Percentiles rank a stretch among this genome's conserved stretches.
phyloP scores from a whole-genome alignment of 2,888 invertebrate species.

The Stratiomys singularior region DNA sequence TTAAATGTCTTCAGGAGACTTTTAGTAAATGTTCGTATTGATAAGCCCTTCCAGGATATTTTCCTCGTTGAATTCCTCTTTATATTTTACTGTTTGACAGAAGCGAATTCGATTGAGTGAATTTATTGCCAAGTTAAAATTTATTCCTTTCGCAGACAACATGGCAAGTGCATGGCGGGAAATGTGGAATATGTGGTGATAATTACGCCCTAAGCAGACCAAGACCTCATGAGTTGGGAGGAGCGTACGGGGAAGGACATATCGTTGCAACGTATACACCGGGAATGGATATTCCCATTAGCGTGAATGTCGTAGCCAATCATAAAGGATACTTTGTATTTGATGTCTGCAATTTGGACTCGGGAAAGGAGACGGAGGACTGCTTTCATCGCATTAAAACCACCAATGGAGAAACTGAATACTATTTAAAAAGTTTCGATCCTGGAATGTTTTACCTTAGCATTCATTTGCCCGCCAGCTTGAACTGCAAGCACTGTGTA shows the following conservation, averaged over 20 bases:
- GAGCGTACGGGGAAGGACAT: slow-evolving; percentile 64
- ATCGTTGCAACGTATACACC: slow-evolving; percentile 64
- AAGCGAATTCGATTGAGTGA: not conserved
- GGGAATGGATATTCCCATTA: slow-evolving; percentile 58
- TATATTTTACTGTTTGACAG: not conserved
- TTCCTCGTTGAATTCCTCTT: not conserved
- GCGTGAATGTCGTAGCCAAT: slow-evolving; percentile 65
- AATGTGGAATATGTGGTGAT: slow-evolving; percentile 71
- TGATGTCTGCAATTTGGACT: slow-evolving; percentile 66
- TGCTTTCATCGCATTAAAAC: slow-evolving; percentile 66
- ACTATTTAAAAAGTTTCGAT: slow-evolving; percentile 53
- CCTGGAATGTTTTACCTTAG: slow-evolving; percentile 57
- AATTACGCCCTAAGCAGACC: slow-evolving; percentile 64
- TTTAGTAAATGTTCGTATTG: too few relatives aligned
- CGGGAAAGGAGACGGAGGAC: slow-evolving; percentile 66
- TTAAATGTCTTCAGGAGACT: too few relatives aligned
- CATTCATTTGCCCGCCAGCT: slow-evolving; percentile 62
- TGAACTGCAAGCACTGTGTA: slow-evolving; percentile 68
- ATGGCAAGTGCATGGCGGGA: slow-evolving; percentile 64
- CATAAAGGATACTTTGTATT: slow-evolving; percentile 68
- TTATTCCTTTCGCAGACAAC: slow-evolving; percentile 60
- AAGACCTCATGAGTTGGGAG: slow-evolving; percentile 68
- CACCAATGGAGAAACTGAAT: slow-evolving; percentile 56
- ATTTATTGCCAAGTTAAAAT: not conserved
- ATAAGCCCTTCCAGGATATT: too few relatives aligned